Conservation (phyloP, 2,888 invertebrate genomes). For the Cataglyphis cursor region DNA sequence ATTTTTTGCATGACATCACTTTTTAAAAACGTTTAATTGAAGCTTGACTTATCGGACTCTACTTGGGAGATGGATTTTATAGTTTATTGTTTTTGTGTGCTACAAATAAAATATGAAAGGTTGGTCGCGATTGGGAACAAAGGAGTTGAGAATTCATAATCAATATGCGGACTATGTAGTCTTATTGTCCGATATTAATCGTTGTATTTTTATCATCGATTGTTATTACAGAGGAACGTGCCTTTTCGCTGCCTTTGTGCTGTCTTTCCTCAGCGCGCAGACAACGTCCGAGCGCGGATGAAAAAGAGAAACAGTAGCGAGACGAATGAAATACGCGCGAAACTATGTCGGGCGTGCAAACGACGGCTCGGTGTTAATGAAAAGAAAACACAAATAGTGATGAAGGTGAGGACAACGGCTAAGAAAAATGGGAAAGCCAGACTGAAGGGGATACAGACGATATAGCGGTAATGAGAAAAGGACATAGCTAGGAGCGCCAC, state of each 20-base stretch:
- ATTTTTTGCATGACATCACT: neutral
- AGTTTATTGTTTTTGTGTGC: neutral
- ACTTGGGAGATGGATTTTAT: neutral
- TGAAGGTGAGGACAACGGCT: conserved; percentile 57
- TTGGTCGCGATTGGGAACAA: neutral
- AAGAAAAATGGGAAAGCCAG: conserved; percentile 64
- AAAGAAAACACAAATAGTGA: conserved; percentile 82
- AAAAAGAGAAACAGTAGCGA: conserved; percentile 48
- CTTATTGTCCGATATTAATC: conserved; percentile 16
- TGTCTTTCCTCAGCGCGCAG: neutral
- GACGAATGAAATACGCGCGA: conserved; percentile 56
- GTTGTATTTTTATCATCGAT: conserved; percentile 28
- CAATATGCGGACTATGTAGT: conserved; percentile 7
- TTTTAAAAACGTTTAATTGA: neutral
- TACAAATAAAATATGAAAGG: conserved; percentile 2
- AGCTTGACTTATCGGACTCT: neutral
- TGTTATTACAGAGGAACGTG: conserved; percentile 13
- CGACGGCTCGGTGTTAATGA: conserved; percentile 78
- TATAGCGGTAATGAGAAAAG: conserved; percentile 80
- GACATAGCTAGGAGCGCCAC: conserved; percentile 58
- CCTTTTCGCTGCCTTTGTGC: neutral
- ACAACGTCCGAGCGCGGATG: conserved; percentile 6
- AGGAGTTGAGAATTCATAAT: conserved; percentile 29
- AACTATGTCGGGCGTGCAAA: conserved; percentile 43
- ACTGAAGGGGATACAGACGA: conserved; percentile 32